These are phyloP conservation scores for Manacus vitellinus DNA, from an alignment of 2,113 vertebrate species.

Conservation along the genomic window DNA sequence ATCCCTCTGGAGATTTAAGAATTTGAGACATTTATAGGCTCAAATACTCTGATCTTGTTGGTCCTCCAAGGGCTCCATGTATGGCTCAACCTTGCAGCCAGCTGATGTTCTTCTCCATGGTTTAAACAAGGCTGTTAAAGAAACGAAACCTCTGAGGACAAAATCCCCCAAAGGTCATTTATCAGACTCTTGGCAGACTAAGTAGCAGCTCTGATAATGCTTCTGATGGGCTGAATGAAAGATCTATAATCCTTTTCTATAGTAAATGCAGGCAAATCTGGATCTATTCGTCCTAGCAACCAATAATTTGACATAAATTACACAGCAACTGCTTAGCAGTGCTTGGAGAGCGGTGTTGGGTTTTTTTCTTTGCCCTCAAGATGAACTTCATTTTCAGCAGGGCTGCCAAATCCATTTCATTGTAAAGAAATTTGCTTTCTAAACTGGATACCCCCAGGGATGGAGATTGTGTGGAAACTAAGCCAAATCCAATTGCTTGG, in stretches of 20 bases:
- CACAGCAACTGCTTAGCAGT: slow-evolving; percentile 23
- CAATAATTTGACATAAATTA: slow-evolving; percentile 66
- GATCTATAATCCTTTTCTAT: slow-evolving; percentile 39
- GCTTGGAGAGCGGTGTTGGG: background rate
- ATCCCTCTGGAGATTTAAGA: slow-evolving; percentile 14
- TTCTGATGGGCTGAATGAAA: slow-evolving; percentile 29
- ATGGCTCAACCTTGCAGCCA: background rate
- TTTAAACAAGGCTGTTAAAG: slow-evolving; percentile 35
- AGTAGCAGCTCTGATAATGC: slow-evolving; percentile 36
- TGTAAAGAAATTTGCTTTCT: slow-evolving; percentile 73
- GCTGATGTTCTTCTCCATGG: background rate
- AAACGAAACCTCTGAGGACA: background rate
- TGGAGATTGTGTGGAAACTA: slow-evolving; percentile 43
- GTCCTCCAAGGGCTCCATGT: background rate
- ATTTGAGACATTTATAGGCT: slow-evolving; percentile 4
- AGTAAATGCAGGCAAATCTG: slow-evolving; percentile 30
- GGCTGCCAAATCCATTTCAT: slow-evolving; percentile 72
- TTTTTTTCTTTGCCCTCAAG: slow-evolving; percentile 50
- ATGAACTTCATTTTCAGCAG: slow-evolving; percentile 69
- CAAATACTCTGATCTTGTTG: slow-evolving; percentile 24
- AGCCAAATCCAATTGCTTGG: slow-evolving; percentile 60
- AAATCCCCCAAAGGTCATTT: background rate
- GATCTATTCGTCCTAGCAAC: slow-evolving; percentile 47
- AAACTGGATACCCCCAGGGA: slow-evolving; percentile 49
- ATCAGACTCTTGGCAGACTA: slow-evolving; percentile 4